Percentiles rank a stretch among this genome's conserved stretches.
Evolutionary conservation across 2,888 invertebrate species (phyloP).

Genomic region (Sphecodes monilicornis): DNA sequence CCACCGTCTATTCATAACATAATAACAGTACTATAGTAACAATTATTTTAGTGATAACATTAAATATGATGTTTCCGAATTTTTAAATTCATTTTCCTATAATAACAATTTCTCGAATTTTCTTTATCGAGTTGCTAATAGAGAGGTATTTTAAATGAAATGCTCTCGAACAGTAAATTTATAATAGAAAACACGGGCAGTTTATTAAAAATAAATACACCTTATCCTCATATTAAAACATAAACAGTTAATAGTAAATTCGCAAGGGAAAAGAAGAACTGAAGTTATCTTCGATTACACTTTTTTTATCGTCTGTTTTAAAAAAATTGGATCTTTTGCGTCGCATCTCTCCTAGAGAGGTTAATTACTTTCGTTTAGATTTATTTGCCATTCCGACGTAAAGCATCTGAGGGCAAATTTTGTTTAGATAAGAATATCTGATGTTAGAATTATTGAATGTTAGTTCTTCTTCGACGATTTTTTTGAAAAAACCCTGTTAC

Average conservation of each 20-base stretch:
- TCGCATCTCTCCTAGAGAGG: not conserved
- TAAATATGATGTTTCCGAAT: not conserved
- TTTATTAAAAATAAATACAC: constrained; percentile 14
- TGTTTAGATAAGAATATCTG: not conserved
- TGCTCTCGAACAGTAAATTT: not conserved
- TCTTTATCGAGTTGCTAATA: not conserved
- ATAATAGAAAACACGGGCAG: not conserved
- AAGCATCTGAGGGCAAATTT: not conserved
- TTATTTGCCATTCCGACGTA: not conserved
- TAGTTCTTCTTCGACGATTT: not conserved
- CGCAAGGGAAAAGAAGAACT: not conserved
- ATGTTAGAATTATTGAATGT: not conserved
- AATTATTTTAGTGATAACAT: not conserved
- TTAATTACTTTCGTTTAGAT: not conserved
- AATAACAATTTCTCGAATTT: not conserved
- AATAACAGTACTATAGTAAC: not conserved
- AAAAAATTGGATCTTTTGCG: not conserved
- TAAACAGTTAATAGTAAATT: constrained; percentile 9
- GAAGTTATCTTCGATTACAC: not conserved
- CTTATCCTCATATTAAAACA: constrained; percentile 9
- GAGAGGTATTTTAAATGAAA: not conserved
- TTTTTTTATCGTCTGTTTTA: not conserved
- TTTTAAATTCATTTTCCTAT: not conserved
- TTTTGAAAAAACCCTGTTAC: not conserved
- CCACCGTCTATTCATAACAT: not conserved